Conservation (phyloP, 2,797 vertebrate species). For the Gobio occitaniae region DNA sequence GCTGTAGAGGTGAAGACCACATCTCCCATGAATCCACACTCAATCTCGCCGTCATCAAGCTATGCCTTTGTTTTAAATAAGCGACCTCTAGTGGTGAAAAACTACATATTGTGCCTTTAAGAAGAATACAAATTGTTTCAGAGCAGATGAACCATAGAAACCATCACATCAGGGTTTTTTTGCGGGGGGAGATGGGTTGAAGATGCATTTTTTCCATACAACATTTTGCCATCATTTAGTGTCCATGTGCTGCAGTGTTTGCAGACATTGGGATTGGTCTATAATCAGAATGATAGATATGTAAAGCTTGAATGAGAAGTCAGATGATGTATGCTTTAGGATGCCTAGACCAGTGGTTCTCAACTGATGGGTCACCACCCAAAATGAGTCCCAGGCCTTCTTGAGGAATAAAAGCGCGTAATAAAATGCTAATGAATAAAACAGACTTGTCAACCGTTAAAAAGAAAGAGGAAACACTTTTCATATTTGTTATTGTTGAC, state of each 20-base stretch:
- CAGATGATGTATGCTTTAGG: not conserved
- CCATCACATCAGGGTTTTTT: not conserved
- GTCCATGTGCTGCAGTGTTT: not conserved
- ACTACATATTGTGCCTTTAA: too few relatives aligned
- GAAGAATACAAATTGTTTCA: too few relatives aligned
- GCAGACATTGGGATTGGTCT: not conserved
- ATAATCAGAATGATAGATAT: not conserved
- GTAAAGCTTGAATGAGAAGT: not conserved
- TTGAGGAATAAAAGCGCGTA: not conserved
- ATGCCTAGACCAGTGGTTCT: conserved; percentile 1
- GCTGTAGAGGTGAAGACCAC: too few relatives aligned
- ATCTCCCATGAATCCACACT: too few relatives aligned
- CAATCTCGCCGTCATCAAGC: too few relatives aligned
- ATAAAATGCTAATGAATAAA: not conserved
- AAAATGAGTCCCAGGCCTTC: not conserved
- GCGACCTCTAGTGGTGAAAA: too few relatives aligned
- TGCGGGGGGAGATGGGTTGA: too few relatives aligned
- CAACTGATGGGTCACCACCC: not conserved
- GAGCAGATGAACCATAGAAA: not conserved
- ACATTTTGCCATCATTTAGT: not conserved
- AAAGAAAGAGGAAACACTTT: not conserved
- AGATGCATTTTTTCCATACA: not conserved
- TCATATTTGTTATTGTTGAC: not conserved
- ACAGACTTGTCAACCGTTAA: not conserved
- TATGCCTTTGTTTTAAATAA: too few relatives aligned